Evolutionary conservation across 2,888 invertebrate species (phyloP), one percentile per base, ranked within the genome.

Genomic region (Endotricha flammealis): DNA sequence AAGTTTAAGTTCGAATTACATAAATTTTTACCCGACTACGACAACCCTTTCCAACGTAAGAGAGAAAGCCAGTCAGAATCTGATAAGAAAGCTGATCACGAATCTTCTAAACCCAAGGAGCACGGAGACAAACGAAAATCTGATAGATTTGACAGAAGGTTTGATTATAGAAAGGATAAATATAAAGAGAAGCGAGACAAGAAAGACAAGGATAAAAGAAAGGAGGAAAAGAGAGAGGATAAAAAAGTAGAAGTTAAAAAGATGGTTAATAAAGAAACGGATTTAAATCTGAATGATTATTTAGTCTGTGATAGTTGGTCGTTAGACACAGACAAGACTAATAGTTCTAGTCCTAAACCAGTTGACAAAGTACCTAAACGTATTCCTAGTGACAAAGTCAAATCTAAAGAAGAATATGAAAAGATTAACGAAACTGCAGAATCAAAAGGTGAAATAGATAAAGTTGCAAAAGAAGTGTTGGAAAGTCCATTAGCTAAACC

Each of bases 301-400:
- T 59, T 87, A 25, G 69, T 87, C 8, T 87, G 87, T 41, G 87
- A 87, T 36, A 87, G 86, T 47, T 87, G 87, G 87, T 86, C 87
- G 2, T 48, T 80, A 9, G 86, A 86, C 14, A 81, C 76, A 29
- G 86, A 85, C 2, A 82, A 73, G 53, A 62, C 53, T 4, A 60
- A 50, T 20, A 59, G 50, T 22, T 48, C 57, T 0, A 81, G 78
- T 34, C 82, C 80, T 0, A 68, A 62, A 45, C 32, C 48, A 0
- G 65, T 63, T 2, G 67, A 68, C 0, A 71, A 61, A 39, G n/a
- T n/a, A n/a, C 1, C 39, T 3, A 17, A 38, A n/a, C 61, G 56
- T 41, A 43, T 49, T 3, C 49, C 44, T 28, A 46, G 48, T 2
- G 43, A 51, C 20, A 48, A 52, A 38, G 49, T 43, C 11, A 53